Evolutionary conservation across 2,888 invertebrate species (phyloP).

Genomic region (Cremastinae sp.): DNA sequence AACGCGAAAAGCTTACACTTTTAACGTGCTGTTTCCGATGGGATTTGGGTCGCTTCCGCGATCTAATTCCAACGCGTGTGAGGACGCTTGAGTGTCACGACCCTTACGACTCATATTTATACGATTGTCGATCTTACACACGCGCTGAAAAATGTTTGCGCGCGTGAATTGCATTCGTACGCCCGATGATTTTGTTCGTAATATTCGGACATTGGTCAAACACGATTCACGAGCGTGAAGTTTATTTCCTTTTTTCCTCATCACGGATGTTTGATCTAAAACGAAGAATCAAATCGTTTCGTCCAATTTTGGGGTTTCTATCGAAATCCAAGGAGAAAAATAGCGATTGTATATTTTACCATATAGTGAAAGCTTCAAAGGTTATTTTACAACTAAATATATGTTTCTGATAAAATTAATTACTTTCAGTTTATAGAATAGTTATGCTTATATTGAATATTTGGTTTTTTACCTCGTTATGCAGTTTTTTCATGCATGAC

Average conservation of each 20-base stretch:
- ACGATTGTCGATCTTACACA: neutral
- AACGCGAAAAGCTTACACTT: neutral
- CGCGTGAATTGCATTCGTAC: neutral
- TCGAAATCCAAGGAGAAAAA: no score
- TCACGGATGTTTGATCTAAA: no score
- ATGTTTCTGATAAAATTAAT: no score
- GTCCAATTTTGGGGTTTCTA: no score
- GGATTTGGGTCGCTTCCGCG: conserved; percentile 13
- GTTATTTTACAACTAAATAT: no score
- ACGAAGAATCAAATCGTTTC: no score
- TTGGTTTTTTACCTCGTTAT: no score
- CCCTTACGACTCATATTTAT: neutral
- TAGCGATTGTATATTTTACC: no score
- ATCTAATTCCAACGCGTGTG: conserved; percentile 11
- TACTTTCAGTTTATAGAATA: no score
- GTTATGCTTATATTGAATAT: no score
- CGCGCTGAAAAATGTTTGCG: neutral
- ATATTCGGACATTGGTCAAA: conserved; percentile 13
- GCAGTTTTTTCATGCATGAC: no score
- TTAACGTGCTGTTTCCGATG: neutral
- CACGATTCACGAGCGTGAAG: neutral
- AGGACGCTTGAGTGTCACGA: neutral
- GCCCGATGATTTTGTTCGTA: neutral
- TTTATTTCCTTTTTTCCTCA: neutral
- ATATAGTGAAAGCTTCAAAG: no score